Base-by-base conservation (phyloP, 92 coral and sea anemone genomes). In the Parazoanthus atlanticus region DNA sequence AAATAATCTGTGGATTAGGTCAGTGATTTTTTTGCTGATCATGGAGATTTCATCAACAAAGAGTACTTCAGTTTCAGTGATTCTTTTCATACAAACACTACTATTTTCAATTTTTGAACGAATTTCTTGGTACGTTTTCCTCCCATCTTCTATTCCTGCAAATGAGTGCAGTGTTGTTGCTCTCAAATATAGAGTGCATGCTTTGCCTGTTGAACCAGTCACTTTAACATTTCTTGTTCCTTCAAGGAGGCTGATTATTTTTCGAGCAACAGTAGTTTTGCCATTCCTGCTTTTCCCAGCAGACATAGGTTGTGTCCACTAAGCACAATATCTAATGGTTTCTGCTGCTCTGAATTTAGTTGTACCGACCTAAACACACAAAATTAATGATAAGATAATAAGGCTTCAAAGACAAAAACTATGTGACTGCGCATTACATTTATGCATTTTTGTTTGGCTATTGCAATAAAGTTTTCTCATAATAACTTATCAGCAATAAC, bases 31-130 rank as follows among this genome's bases (percentile, higher is more conserved):
- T 29, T 82, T 67, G 84, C 93, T 93, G 61, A 93, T 33, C 91
- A 89, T 90, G 5, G 93, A 92, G 25, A 92, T 86, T 36, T 93
- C 96, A 28, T 93, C 91, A 30, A 93, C 79, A 71, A 86, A 74
- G 28, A 91, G 91, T 9, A 91, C 88, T 9, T 89, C 91, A 0
- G 94, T 92, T 8, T 90, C 86, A 38, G 76, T 15, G 91, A 92
- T 89, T 77, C 92, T 88, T 34, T 46, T 17, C 26, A 79, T 65
- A 46, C 90, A 88, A 0, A 81, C 91, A 2, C 71, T 8, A 33
- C 86, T 91, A 1, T 52, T 69, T 70, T 83, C 6, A 1, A 90
- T 91, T 33, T 85, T 81, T 16, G 78, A 46, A 32, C 88, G 49
- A 26, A 90, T 46, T 40, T 28, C 15, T 46, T 93, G 80, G 5